phyloP scores from a whole-genome alignment of 2,113 vertebrate species.

The Grantiella picta region DNA sequence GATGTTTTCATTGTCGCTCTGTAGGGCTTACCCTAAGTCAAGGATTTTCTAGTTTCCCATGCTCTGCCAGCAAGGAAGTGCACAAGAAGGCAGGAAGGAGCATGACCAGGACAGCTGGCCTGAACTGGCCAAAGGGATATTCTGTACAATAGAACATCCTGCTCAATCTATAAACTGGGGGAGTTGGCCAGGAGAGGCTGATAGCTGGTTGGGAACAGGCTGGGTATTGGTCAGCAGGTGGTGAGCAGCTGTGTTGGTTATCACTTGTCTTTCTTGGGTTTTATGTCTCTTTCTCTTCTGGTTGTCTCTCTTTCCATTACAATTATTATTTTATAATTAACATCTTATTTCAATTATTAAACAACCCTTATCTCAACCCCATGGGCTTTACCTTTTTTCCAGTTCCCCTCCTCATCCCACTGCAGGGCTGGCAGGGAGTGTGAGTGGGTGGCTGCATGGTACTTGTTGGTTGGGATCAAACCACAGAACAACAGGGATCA shows the following conservation, averaged over 20 bases:
- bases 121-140: neutral
- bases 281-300: neutral
- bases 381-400: neutral
- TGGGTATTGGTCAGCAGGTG: rapidly evolving
- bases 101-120: neutral
- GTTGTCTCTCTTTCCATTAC: neutral
- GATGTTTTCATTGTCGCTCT: neutral
- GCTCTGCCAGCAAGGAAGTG: neutral
- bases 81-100: neutral
- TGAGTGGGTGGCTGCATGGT: neutral
- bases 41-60: neutral
- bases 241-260: neutral
- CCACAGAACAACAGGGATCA: neutral
- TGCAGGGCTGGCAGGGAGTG: neutral
- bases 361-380: neutral
- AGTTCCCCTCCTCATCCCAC: neutral
- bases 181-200: neutral
- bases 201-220: rapidly evolving
- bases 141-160: neutral
- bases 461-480: neutral
- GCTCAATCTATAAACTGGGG: neutral
- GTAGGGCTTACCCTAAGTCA: neutral
- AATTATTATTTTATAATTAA: neutral
- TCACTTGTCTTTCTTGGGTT: rapidly evolving
- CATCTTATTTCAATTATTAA: neutral